Base-by-base conservation (phyloP, 2,113 vertebrate species). In the Plotosus lineatus region DNA sequence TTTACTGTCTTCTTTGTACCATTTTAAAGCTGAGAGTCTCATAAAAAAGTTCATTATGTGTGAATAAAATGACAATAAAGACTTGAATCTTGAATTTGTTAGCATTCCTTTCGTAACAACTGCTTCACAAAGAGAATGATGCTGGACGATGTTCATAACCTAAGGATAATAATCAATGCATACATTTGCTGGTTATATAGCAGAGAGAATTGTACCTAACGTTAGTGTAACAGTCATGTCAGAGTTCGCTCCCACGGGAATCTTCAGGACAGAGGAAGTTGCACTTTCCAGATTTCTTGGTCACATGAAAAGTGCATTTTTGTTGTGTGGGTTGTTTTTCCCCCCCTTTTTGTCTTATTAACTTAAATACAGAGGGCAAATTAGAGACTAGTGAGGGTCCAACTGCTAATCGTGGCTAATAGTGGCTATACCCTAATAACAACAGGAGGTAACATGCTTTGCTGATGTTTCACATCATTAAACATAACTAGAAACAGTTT, bases 271-370 rank as follows among this genome's bases (percentile, higher is more conserved):
- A 21, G 61, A 65, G 33, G 33, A 63, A 1, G 36, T 61, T 33
- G 12, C 31, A 33, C 31, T 33, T 23, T 23, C 19, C 9, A 14
- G 23, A 23, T 44, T 68, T 44, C 17, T 48, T 5, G 0, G 42
- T 44, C 46, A 48, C 42, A 28, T 17, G 42, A 46, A 28, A 28
- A 42, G 23, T 71, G 44, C 12, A 3, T 63, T 33, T 15, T 63
- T 36, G 5, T 68, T 28, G n/a, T n/a, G n/a, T n/a, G n/a, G n/a
- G n/a, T n/a, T n/a, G n/a, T n/a, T n/a, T n/a, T n/a, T n/a, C n/a
- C n/a, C n/a, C n/a, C n/a, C n/a, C n/a, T 48, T 71, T 71, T 71
- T 10, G n/a, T 71, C 44, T 48, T 31, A 71, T 71, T 71, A 71
- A 50, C 26, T 71, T 71, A 15, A 71, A 71, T 46, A 71, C n/a